Base-by-base conservation (phyloP, 1,140 invertebrate species). In the Cotesia glomerata region DNA sequence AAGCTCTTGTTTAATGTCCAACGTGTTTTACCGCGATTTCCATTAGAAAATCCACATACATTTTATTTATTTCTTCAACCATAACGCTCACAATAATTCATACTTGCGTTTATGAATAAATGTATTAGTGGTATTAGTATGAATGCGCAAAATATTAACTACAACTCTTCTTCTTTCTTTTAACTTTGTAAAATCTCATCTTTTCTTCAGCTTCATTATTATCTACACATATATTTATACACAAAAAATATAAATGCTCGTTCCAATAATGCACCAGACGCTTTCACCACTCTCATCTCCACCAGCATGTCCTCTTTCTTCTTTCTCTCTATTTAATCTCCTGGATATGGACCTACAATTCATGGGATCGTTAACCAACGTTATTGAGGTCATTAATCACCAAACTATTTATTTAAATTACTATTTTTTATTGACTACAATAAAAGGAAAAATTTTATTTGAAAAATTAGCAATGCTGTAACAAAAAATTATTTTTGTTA, bases 1-100 rank as follows among this genome's bases (percentile, higher is more conserved):
- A 63, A 63, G 61, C 61, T 63, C 35, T 32, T 36, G 8, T 34
- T 16, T 26, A 26, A 36, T 63, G 18, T 34, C 16, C 34, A 64
- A 63, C 62, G 58, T 45, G 51, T 67, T 39, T 59, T 64, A 73
- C 72, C 65, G 65, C 71, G 81, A 82, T 82, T 82, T 81, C 80
- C 78, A 78, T 82, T 82, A 81, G 80, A 81, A 80, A 81, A 80
- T 59, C 54, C 69, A 73, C 62, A 56, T 36, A 39, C 39, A 36
- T 59, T 68, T 32, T 54, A 73, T 73, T 73, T 73, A 73, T 73
- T 73, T 73, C 72, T 52, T 71, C 68, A 59, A 70, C 68, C 54
- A 61, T 73, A 65, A 69, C 63, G 52, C 61, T 73, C 49, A 71
- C 61, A 56, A 45, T 39, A 39, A 39, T 39, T 39, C 39, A 39